phyloP scores from a whole-genome alignment of 2,888 invertebrate species.

The Dolichopus griseipennis region DNA sequence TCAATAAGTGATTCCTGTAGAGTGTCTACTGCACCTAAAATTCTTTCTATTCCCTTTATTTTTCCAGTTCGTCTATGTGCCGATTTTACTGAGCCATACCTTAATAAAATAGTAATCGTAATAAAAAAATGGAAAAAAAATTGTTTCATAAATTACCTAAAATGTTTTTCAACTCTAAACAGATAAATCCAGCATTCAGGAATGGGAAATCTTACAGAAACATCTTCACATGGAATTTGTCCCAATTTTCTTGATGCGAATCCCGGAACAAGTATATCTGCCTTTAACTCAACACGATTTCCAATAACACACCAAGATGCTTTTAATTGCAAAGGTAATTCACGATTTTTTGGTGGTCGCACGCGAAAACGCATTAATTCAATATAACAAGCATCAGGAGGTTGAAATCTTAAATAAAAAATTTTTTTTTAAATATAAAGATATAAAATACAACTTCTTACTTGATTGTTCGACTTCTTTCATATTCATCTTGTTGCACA shows the following conservation, averaged over 20 bases:
- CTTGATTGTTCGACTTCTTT: conserved; percentile 76
- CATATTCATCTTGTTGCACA: conserved; percentile 85
- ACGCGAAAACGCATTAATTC: conserved; percentile 94
- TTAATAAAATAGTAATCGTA: conserved; percentile 28
- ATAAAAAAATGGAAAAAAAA: not conserved
- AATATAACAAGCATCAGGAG: conserved; percentile 95
- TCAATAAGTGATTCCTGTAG: conserved; percentile 88
- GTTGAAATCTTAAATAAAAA: conserved; percentile 65
- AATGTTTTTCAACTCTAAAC: conserved; percentile 96
- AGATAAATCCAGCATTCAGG: conserved; percentile 99
- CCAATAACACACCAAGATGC: conserved; percentile 81
- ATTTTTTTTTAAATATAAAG: conserved; percentile 12
- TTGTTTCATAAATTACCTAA: conserved; percentile 44
- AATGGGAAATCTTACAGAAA: conserved; percentile 90
- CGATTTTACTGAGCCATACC: conserved; percentile 95
- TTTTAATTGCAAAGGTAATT: conserved; percentile 91
- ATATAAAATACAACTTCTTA: conserved; percentile 35
- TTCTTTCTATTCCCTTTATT: conserved; percentile 85
- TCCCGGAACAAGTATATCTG: conserved; percentile 93
- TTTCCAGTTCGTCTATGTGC: conserved; percentile 81
- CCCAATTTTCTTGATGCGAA: conserved; percentile 92
- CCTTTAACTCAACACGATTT: conserved; percentile 86
- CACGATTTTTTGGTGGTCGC: conserved; percentile 88
- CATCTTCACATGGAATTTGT: conserved; percentile 96
- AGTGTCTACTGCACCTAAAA: conserved; percentile 83